Percentiles rank a stretch among this genome's conserved stretches.
Conservation (phyloP, 2,888 invertebrate species). For the Stenolophus ochropezus region DNA sequence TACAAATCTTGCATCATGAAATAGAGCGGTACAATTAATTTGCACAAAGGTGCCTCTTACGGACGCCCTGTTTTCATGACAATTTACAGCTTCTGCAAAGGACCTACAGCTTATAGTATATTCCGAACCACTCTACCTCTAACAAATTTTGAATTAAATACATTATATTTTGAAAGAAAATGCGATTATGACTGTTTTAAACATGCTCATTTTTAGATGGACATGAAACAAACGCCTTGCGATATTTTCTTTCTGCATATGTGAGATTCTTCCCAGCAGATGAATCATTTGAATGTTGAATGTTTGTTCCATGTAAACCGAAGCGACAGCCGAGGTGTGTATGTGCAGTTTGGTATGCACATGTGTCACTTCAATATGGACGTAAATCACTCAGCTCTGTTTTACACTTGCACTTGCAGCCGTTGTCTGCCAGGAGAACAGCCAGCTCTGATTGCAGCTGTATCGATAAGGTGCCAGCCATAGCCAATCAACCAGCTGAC, state of each 20-base stretch:
- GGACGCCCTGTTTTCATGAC: no score
- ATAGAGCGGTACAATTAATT: no score
- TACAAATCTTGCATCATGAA: no score
- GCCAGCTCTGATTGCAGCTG: not conserved
- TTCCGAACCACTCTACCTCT: no score
- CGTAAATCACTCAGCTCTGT: not conserved
- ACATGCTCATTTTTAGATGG: no score
- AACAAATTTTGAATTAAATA: no score
- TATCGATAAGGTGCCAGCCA: not conserved
- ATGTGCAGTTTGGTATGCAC: not conserved
- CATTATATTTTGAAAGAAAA: no score
- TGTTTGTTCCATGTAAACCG: slow-evolving; percentile 7
- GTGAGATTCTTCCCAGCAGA: not conserved
- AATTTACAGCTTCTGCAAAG: no score
- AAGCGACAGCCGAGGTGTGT: slow-evolving; percentile 21
- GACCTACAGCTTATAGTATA: no score
- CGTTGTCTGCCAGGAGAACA: not conserved
- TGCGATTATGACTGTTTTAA: no score
- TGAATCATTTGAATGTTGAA: not conserved
- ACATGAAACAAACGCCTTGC: no score
- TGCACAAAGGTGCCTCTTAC: no score
- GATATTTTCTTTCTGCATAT: not conserved
- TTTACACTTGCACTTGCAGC: not conserved
- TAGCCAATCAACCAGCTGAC: not conserved
- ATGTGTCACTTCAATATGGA: not conserved